Evolutionary conservation across 2,888 invertebrate genomes (phyloP).

Genomic region (Sarcophaga caerulescens): DNA sequence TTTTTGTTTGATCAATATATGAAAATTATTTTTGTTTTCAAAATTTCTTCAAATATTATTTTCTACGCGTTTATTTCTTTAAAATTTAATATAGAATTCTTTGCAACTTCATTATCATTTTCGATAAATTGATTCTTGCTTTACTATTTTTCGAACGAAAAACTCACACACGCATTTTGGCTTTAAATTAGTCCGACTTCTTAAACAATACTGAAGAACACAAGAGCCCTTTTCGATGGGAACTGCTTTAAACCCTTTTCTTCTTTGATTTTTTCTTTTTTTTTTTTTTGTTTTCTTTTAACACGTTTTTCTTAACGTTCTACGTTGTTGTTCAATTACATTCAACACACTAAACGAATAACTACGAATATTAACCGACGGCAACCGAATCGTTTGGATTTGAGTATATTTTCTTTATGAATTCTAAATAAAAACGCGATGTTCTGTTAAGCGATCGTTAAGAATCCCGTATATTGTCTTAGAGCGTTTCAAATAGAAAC

Average conservation of each 20-base stretch:
- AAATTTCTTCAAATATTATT: background rate
- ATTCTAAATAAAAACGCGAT: slow-evolving; percentile 51
- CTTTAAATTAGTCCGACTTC: slow-evolving; percentile 56
- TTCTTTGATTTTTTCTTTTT: slow-evolving; percentile 23
- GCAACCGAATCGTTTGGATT: slow-evolving; percentile 54
- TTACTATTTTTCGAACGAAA: slow-evolving; percentile 5
- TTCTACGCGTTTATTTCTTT: background rate
- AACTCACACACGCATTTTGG: slow-evolving; percentile 58
- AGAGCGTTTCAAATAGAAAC: slow-evolving; percentile 69
- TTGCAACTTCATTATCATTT: background rate
- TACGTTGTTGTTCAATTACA: background rate
- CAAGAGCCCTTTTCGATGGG: slow-evolving; percentile 50
- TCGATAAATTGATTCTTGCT: background rate
- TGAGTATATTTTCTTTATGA: slow-evolving; percentile 6
- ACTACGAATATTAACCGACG: slow-evolving; percentile 63
- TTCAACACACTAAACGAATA: slow-evolving; percentile 38
- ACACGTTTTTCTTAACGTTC: background rate
- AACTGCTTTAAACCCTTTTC: slow-evolving; percentile 49
- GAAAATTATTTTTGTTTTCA: background rate
- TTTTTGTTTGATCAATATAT: background rate
- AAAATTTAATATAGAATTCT: background rate
- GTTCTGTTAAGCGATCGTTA: slow-evolving; percentile 58
- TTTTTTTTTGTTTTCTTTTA: background rate
- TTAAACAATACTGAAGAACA: slow-evolving; percentile 59
- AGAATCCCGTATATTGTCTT: slow-evolving; percentile 61